A percentile compares a stretch with the other conserved stretches of the same genome.
Evolutionary conservation across 2,888 invertebrate genomes (phyloP).

Genomic region (Mellilla xanthometata): DNA sequence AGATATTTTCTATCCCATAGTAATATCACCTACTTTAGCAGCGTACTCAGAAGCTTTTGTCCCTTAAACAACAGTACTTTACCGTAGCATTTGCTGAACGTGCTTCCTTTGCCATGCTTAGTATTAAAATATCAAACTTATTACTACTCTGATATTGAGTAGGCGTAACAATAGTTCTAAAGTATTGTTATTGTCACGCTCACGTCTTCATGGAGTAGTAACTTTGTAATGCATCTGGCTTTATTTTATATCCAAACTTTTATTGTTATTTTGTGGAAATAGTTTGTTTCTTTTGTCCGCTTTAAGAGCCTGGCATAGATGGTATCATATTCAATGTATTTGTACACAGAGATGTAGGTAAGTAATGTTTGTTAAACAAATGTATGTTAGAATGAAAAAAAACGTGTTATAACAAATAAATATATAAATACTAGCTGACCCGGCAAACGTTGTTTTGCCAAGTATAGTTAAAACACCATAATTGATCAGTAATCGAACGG

Average conservation of each 20-base stretch:
- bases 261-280: slow-evolving; percentile 2
- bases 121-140: slow-evolving; percentile 54
- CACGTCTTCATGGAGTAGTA: slow-evolving; percentile 43
- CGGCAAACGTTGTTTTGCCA: no score
- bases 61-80: not conserved
- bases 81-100: slow-evolving; percentile 50
- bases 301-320: no score
- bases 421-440: no score
- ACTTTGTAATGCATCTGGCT: slow-evolving; percentile 30
- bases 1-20: no score
- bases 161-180: slow-evolving; percentile 40
- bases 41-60: not conserved
- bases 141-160: slow-evolving; percentile 31
- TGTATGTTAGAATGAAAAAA: no score
- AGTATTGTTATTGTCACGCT: slow-evolving; percentile 64
- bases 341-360: no score
- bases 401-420: no score
- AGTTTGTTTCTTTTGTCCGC: not conserved
- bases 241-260: slow-evolving; percentile 7
- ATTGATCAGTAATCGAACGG: no score
- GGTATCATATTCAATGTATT: no score
- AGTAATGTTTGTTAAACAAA: no score
- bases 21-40: not conserved
- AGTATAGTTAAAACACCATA: no score
- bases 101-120: slow-evolving; percentile 43